Percentiles rank a stretch among this genome's conserved stretches.
These are phyloP conservation scores for Emys orbicularis DNA, from an alignment of 2,797 vertebrate species.

Conservation along the genomic window DNA sequence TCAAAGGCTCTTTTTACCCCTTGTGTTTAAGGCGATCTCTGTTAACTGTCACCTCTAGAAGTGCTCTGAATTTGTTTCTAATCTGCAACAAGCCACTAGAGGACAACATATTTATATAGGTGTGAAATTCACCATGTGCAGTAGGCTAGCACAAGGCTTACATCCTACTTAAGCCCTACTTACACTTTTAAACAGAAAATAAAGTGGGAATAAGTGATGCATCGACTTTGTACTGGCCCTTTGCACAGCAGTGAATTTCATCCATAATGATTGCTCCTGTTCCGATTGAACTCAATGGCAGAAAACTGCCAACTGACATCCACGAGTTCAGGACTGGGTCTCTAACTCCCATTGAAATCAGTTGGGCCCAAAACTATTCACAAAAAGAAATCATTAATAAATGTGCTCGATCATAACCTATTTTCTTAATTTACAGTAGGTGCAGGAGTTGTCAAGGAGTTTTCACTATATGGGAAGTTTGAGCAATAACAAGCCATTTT, in stretches of 20 bases:
- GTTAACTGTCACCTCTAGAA: background rate
- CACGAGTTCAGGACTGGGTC: fast-evolving
- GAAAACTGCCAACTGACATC: background rate
- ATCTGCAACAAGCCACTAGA: background rate
- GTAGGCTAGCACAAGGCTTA: background rate
- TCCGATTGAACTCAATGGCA: background rate
- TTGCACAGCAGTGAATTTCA: background rate
- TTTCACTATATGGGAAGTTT: background rate
- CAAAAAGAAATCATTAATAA: background rate
- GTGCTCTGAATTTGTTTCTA: background rate
- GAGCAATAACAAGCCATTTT: background rate
- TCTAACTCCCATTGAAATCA: background rate
- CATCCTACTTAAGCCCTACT: background rate
- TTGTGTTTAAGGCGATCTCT: background rate
- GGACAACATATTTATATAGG: background rate
- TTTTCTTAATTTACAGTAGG: background rate
- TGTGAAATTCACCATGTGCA: background rate
- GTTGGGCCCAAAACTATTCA: background rate
- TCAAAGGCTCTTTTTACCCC: background rate
- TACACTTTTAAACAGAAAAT: background rate
- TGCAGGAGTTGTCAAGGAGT: fast-evolving
- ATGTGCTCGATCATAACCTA: background rate
- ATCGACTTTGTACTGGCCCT: no score
- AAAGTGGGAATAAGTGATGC: no score
- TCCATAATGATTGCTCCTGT: background rate